Evolutionary conservation across 2,113 vertebrate species (phyloP).

Genomic region (Pelusios castaneus): DNA sequence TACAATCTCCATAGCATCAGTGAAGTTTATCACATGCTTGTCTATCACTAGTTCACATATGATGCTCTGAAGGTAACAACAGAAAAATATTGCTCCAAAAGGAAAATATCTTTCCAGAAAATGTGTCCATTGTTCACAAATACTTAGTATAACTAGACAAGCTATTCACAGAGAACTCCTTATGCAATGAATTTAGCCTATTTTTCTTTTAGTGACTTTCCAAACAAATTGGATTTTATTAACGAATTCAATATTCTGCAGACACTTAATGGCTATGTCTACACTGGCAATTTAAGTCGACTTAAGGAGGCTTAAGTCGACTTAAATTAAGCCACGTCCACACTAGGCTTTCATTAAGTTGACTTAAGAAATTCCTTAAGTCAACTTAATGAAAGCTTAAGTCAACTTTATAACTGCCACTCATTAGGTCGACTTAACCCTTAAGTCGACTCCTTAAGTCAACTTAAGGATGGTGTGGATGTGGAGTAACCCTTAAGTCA

Average conservation of each 20-base stretch:
- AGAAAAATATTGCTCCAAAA: background rate
- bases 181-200: background rate
- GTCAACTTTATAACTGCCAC: too few relatives aligned
- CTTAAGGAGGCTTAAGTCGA: too few relatives aligned
- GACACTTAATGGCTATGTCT: too few relatives aligned
- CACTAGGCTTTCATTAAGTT: too few relatives aligned
- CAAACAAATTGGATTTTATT: background rate
- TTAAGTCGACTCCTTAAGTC: too few relatives aligned
- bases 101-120: background rate
- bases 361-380: too few relatives aligned
- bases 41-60: background rate
- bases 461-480: too few relatives aligned
- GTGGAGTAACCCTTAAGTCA: too few relatives aligned
- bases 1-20: background rate
- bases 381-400: too few relatives aligned
- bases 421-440: too few relatives aligned
- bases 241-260: background rate
- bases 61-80: background rate
- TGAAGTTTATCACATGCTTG: conserved; percentile 4
- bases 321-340: too few relatives aligned
- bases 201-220: background rate
- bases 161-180: background rate
- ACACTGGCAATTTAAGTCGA: too few relatives aligned
- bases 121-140: background rate
- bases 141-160: background rate